phyloP scores from a whole-genome alignment of 2,113 vertebrate genomes.

The Lepidothrix coronata region DNA sequence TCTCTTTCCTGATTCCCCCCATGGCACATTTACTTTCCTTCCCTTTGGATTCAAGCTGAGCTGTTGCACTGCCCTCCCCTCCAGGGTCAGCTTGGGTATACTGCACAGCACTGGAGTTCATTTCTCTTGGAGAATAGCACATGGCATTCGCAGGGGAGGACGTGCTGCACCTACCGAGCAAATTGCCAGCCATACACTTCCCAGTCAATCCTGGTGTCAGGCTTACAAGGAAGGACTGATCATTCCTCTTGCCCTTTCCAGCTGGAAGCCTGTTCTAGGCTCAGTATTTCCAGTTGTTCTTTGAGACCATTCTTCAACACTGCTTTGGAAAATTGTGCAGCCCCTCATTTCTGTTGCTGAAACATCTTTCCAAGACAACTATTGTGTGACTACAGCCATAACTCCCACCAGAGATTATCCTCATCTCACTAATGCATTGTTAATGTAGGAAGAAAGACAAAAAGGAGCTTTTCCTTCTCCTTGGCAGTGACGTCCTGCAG shows the following conservation, averaged over 20 bases:
- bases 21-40: background rate
- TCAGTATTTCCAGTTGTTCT: background rate
- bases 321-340: background rate
- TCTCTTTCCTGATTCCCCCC: background rate
- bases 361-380: background rate
- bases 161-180: rapidly evolving
- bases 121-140: background rate
- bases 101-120: background rate
- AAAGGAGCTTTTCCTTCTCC: background rate
- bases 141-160: rapidly evolving
- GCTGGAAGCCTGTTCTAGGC: background rate
- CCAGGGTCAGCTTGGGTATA: background rate
- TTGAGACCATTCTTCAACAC: background rate
- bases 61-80: background rate
- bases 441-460: background rate
- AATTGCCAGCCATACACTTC: background rate
- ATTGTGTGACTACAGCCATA: background rate
- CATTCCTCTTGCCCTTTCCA: background rate
- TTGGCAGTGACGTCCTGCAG: background rate
- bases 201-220: background rate
- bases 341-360: background rate
- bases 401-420: background rate
- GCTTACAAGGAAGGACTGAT: background rate
- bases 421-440: background rate
- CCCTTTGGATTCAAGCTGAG: background rate